A percentile compares a stretch with the other conserved stretches of the same genome.
phyloP scores from a whole-genome alignment of 2,797 vertebrate species.

The Benthosema pterotum region DNA sequence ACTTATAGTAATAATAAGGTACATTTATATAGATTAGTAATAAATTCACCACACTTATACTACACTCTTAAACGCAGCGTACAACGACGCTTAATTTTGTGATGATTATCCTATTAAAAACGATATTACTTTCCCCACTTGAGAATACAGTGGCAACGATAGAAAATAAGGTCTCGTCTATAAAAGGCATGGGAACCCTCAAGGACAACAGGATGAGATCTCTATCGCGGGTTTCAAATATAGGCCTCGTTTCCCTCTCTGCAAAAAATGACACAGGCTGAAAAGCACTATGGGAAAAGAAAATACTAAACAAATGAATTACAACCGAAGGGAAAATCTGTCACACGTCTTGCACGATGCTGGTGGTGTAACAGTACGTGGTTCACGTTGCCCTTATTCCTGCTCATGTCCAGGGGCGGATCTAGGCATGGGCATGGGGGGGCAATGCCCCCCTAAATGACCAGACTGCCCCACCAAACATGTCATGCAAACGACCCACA shows the following conservation, averaged over 20 bases:
- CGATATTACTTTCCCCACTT: conserved; percentile 61
- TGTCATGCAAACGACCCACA: too few relatives aligned
- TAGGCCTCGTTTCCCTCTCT: conserved; percentile 8
- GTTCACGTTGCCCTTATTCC: conserved; percentile 43
- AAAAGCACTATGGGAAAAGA: conserved; percentile 14
- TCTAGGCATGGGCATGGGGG: too few relatives aligned
- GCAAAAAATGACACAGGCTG: conserved; percentile 26
- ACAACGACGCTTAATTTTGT: conserved; percentile 55
- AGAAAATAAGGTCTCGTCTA: conserved; percentile 49
- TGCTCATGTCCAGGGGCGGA: conserved; percentile 44
- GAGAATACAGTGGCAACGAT: conserved; percentile 21
- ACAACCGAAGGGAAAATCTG: conserved; percentile 21
- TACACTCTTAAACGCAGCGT: conserved; percentile 57
- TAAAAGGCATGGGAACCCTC: conserved; percentile 45
- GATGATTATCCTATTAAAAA: conserved; percentile 72
- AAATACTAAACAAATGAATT: conserved; percentile 21
- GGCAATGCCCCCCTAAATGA: too few relatives aligned
- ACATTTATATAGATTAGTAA: conserved; percentile 73
- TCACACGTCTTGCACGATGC: conserved; percentile 38
- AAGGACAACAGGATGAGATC: conserved; percentile 16
- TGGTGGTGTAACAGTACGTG: conserved; percentile 36
- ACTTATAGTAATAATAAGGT: conserved; percentile 80
- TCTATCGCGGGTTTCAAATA: conserved; percentile 9
- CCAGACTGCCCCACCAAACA: too few relatives aligned
- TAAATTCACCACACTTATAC: conserved; percentile 69